phyloP scores from a whole-genome alignment of 2,888 invertebrate species.

The Danaus chrysippus region DNA sequence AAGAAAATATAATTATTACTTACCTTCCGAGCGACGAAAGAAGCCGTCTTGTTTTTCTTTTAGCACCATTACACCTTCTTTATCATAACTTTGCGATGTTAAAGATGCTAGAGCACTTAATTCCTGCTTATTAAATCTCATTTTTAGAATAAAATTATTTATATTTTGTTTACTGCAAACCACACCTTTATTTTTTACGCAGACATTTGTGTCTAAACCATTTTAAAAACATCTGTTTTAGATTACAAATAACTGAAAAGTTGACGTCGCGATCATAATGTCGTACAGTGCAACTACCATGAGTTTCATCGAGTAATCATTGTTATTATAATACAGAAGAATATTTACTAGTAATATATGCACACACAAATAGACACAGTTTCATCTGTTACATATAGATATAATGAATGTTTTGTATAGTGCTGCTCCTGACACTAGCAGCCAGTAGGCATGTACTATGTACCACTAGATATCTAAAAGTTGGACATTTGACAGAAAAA shows the following conservation, averaged over 20 bases:
- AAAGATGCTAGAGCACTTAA: constrained; percentile 91
- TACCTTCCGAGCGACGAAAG: constrained; percentile 95
- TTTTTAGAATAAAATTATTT: constrained; percentile 51
- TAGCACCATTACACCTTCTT: constrained; percentile 92
- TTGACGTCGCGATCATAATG: neutral
- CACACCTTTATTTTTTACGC: constrained; percentile 22
- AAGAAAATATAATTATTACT: constrained; percentile 46
- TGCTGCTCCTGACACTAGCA: no score
- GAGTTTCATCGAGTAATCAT: constrained; percentile 1
- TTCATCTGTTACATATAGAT: neutral
- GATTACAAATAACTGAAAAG: neutral
- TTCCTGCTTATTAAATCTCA: constrained; percentile 96
- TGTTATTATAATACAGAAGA: neutral
- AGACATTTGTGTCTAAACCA: constrained; percentile 11
- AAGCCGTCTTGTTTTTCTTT: constrained; percentile 94
- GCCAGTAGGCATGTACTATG: no score
- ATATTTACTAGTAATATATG: no score
- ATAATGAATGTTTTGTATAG: no score
- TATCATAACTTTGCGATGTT: constrained; percentile 92
- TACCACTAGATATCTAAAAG: no score
- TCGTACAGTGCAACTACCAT: neutral
- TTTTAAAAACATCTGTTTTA: constrained; percentile 8
- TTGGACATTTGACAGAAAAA: no score
- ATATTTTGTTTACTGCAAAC: constrained; percentile 23
- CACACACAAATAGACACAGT: neutral